Evolutionary conservation across 2,888 invertebrate genomes (phyloP).

Genomic region (Drosophila paranaensis): DNA sequence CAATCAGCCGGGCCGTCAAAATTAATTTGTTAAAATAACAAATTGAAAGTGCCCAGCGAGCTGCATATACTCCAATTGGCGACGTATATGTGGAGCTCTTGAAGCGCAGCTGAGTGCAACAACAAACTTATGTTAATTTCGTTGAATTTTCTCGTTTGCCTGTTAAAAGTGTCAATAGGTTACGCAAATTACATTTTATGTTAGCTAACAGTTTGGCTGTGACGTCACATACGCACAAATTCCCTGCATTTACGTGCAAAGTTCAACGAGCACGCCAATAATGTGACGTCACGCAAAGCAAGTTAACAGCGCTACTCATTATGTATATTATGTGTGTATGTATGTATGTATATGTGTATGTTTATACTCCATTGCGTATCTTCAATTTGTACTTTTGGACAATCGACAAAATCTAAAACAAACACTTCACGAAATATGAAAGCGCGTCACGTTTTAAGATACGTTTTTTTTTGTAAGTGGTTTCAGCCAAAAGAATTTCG

Average conservation of each 20-base stretch:
- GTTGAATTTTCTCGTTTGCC: conserved; percentile 44
- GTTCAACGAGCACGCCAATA: too few species aligned
- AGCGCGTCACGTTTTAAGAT: conserved; percentile 66
- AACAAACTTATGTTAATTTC: conserved; percentile 63
- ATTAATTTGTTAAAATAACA: conserved; percentile 79
- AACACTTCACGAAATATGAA: conserved; percentile 61
- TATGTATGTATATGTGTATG: neutral
- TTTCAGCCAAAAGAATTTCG: conserved; percentile 35
- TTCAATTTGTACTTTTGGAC: conserved; percentile 53
- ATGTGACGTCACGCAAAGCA: too few species aligned
- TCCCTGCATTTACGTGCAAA: too few species aligned
- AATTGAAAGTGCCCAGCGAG: conserved; percentile 58
- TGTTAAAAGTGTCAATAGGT: too few species aligned
- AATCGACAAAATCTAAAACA: conserved; percentile 61
- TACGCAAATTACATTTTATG: too few species aligned
- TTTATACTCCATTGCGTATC: conserved; percentile 12
- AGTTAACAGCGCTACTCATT: too few species aligned
- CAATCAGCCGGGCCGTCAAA: conserved; percentile 75
- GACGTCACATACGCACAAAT: too few species aligned
- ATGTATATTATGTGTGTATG: neutral
- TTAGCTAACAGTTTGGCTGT: too few species aligned
- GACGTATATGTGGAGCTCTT: neutral
- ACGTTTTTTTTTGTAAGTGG: conserved; percentile 51
- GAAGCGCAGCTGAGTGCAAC: conserved; percentile 34
- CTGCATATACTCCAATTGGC: neutral